Evolutionary conservation across 2,113 vertebrate genomes (phyloP).

Genomic region (Rhea pennata): DNA sequence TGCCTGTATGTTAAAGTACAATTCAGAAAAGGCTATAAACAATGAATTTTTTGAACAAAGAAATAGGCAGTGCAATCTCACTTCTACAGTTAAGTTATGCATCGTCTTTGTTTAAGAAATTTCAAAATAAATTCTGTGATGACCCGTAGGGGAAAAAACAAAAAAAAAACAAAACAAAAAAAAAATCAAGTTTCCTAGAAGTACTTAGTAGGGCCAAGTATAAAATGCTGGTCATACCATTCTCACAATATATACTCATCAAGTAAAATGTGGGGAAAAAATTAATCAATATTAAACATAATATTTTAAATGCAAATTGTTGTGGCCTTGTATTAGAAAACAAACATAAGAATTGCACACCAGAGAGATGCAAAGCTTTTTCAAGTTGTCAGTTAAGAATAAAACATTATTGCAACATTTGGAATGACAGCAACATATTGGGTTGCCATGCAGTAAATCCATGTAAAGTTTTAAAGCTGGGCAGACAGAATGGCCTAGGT

Average conservation of each 20-base stretch:
- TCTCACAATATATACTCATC: neutral
- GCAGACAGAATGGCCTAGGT: neutral
- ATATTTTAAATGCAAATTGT: neutral
- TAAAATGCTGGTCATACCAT: neutral
- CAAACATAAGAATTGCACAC: neutral
- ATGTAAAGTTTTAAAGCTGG: neutral
- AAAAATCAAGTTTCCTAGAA: neutral
- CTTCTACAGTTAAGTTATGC: neutral
- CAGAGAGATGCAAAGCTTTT: neutral
- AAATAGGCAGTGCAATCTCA: neutral
- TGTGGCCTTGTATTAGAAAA: neutral
- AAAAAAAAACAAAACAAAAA: too few relatives aligned
- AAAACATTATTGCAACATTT: constrained; percentile 3
- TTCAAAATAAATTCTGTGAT: neutral
- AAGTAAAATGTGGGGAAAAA: constrained; percentile 9
- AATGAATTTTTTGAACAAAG: neutral
- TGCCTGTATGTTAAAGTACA: neutral
- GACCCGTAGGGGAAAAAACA: neutral
- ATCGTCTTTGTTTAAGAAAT: neutral
- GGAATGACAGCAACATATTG: neutral
- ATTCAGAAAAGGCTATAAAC: neutral
- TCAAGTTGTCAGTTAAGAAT: constrained; percentile 2
- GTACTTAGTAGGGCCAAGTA: neutral
- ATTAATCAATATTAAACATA: neutral
- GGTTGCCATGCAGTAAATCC: neutral